These are phyloP conservation scores for Gorsachius goisagi DNA, from an alignment of 2,113 vertebrate genomes.

Conservation along the genomic window DNA sequence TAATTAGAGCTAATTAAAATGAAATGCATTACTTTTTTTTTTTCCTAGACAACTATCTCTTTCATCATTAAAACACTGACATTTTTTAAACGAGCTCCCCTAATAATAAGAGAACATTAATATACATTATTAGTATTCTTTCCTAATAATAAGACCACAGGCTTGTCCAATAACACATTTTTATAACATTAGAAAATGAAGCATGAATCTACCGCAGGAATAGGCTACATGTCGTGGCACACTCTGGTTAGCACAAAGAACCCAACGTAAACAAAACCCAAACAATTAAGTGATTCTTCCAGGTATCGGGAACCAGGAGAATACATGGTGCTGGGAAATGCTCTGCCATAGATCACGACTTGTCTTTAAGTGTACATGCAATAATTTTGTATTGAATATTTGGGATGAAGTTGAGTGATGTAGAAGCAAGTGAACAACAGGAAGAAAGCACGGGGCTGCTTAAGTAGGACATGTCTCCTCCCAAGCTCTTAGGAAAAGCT, in stretches of 20 bases:
- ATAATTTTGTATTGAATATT: background rate
- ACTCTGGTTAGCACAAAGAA: background rate
- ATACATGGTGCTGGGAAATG: background rate
- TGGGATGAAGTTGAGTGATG: background rate
- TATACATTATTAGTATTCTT: constrained; percentile 36
- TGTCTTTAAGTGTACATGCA: background rate
- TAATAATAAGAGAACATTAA: constrained; percentile 17
- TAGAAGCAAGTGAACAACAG: background rate
- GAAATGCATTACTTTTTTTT: constrained; percentile 15
- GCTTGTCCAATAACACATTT: constrained; percentile 40
- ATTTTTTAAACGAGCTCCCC: constrained; percentile 34
- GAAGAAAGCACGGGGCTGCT: background rate
- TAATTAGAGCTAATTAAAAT: constrained; percentile 56
- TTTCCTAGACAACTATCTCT: constrained; percentile 25
- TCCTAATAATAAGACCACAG: constrained; percentile 10
- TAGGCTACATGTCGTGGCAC: background rate
- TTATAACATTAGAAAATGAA: background rate
- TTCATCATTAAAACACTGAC: constrained; percentile 44
- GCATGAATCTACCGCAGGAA: background rate
- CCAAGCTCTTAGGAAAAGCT: background rate
- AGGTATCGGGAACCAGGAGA: background rate
- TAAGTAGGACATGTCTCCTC: background rate
- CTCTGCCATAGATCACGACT: background rate
- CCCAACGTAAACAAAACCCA: background rate
- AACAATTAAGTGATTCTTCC: background rate